These are phyloP conservation scores for Anoplophora glabripennis DNA, from an alignment of 1,140 invertebrate species.

Conservation along the genomic window DNA sequence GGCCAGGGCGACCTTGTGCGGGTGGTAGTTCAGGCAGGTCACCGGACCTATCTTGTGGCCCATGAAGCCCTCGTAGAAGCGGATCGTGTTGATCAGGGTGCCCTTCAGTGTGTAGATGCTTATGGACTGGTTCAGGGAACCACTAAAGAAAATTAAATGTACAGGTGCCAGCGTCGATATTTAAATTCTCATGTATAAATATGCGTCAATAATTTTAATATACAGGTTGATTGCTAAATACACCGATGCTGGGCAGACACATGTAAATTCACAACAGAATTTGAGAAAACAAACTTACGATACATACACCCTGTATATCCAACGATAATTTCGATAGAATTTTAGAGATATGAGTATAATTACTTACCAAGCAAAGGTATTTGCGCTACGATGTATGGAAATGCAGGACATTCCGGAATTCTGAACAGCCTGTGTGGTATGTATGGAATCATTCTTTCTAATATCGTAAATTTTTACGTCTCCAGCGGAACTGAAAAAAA, in stretches of 20 bases:
- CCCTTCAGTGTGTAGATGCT: conserved; percentile 74
- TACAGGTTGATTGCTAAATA: too few species aligned
- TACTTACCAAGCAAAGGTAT: conserved; percentile 80
- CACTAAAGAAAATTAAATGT: conserved; percentile 66
- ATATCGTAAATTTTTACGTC: conserved; percentile 81
- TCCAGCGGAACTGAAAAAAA: conserved; percentile 61
- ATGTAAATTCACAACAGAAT: too few species aligned
- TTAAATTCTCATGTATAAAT: too few species aligned
- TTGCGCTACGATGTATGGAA: conserved; percentile 72
- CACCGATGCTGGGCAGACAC: too few species aligned
- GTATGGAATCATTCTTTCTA: conserved; percentile 63
- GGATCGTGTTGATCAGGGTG: conserved; percentile 68
- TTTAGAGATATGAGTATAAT: background rate
- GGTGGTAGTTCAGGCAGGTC: conserved; percentile 84
- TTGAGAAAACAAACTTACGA: too few species aligned
- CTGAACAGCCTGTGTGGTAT: conserved; percentile 53
- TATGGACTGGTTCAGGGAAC: conserved; percentile 78
- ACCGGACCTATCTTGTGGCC: conserved; percentile 80
- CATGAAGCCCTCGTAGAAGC: conserved; percentile 90
- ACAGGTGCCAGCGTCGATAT: too few species aligned
- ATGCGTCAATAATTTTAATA: too few species aligned
- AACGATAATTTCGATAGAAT: background rate
- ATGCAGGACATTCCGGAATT: conserved; percentile 67
- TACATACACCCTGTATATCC: too few species aligned
- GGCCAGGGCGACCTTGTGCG: conserved; percentile 71